Percentiles rank a stretch among this genome's conserved stretches.
Evolutionary conservation across 2,888 invertebrate genomes (phyloP).

Genomic region (Melinopterus prodromus): DNA sequence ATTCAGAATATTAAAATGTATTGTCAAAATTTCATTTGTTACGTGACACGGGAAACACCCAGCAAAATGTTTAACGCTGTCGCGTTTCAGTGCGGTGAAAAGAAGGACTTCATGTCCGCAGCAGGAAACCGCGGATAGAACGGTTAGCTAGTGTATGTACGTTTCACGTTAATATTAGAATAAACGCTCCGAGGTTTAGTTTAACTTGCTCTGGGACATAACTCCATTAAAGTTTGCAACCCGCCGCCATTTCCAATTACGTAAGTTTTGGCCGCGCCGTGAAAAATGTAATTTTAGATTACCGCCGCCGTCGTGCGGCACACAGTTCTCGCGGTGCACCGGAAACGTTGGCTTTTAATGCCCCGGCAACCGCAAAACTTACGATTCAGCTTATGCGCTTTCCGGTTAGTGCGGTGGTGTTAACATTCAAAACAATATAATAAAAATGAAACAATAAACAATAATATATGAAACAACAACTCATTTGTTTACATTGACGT

Average conservation of each 20-base stretch:
- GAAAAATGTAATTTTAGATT: conserved; percentile 18
- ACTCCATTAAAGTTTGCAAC: conserved; percentile 22
- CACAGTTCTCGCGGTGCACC: neutral
- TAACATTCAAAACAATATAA: neutral
- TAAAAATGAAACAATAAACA: too few relatives aligned
- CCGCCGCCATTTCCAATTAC: conserved; percentile 20
- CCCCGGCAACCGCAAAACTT: neutral
- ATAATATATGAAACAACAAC: too few relatives aligned
- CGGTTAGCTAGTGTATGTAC: neutral
- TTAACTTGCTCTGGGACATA: conserved; percentile 23
- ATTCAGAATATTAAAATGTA: neutral
- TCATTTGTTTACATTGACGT: too few relatives aligned
- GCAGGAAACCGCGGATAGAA: conserved; percentile 14
- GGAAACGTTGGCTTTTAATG: neutral
- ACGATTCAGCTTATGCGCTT: neutral
- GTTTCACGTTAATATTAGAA: conserved; percentile 26
- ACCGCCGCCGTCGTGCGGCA: neutral
- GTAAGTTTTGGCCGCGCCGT: conserved; percentile 10
- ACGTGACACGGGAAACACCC: neutral
- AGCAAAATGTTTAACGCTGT: neutral
- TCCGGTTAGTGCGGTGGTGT: neutral
- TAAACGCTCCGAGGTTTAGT: conserved; percentile 17
- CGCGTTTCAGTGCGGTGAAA: neutral
- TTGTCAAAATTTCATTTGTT: neutral
- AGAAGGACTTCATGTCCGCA: neutral